Evolutionary conservation across 1,140 invertebrate genomes (phyloP).

Genomic region (Dreissena polymorpha): DNA sequence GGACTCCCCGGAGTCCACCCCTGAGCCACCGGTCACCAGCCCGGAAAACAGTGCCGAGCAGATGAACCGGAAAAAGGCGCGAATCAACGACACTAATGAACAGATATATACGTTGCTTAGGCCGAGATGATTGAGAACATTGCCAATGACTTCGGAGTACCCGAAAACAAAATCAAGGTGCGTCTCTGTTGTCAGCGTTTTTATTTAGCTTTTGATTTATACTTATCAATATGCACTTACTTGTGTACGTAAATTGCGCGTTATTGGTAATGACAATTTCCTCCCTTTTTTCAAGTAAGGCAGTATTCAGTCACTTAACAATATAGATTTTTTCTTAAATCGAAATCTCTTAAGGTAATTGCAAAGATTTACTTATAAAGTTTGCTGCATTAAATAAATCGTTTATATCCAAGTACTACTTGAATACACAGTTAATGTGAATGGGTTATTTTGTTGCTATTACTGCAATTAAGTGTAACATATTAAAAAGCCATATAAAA

Average conservation of each 20-base stretch:
- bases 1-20: slow-evolving; percentile 8
- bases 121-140: slow-evolving; percentile 66
- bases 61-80: slow-evolving; percentile 57
- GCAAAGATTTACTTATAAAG: no score
- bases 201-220: background rate
- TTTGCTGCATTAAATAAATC: no score
- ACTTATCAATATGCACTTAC: background rate
- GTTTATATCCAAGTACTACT: no score
- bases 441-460: no score
- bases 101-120: slow-evolving; percentile 65
- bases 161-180: slow-evolving; percentile 70
- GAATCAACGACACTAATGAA: slow-evolving; percentile 65
- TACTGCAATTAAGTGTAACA: no score
- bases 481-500: no score
- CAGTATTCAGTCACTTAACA: no score
- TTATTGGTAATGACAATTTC: no score
- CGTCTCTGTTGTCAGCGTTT: background rate
- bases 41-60: slow-evolving; percentile 16
- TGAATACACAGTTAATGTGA: no score
- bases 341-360: no score
- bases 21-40: slow-evolving; percentile 8
- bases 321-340: no score
- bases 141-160: slow-evolving; percentile 60
- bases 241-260: background rate
- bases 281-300: no score